phyloP scores from a whole-genome alignment of 2,888 invertebrate genomes.

The Zhengitettix transpicula region DNA sequence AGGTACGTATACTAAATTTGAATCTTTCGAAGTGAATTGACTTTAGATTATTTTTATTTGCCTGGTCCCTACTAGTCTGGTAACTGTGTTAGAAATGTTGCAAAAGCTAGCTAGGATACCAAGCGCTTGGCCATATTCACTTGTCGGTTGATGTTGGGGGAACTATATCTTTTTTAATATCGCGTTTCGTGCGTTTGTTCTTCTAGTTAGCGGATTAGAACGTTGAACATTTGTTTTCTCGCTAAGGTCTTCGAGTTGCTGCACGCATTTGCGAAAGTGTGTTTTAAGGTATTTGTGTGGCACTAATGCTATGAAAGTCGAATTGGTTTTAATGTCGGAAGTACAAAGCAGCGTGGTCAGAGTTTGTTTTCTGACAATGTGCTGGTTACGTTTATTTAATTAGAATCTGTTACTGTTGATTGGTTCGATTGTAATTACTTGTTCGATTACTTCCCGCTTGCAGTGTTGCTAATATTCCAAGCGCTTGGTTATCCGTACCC shows the following conservation, averaged over 20 bases:
- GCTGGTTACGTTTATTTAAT: slow-evolving; percentile 13
- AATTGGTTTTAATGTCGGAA: slow-evolving; percentile 11
- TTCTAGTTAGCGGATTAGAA: slow-evolving; percentile 11
- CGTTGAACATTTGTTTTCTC: slow-evolving; percentile 5
- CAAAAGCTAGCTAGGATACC: too few relatives aligned
- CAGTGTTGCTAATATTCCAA: too few relatives aligned
- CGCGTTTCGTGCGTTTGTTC: slow-evolving; percentile 13
- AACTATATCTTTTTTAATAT: neutral
- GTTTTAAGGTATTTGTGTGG: slow-evolving; percentile 7
- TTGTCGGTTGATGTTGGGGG: too few relatives aligned
- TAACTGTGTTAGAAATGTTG: too few relatives aligned
- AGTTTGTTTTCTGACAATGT: slow-evolving; percentile 16
- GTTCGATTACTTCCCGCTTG: too few relatives aligned
- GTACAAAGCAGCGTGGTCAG: slow-evolving; percentile 15
- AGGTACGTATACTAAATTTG: slow-evolving; percentile 14
- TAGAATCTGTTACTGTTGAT: slow-evolving; percentile 6
- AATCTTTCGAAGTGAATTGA: slow-evolving; percentile 5
- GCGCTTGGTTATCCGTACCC: too few relatives aligned
- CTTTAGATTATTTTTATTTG: too few relatives aligned
- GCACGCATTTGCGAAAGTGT: slow-evolving; percentile 10
- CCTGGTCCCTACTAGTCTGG: too few relatives aligned
- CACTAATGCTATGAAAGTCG: slow-evolving; percentile 8
- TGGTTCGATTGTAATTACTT: too few relatives aligned
- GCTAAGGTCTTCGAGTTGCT: slow-evolving; percentile 5
- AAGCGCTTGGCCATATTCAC: too few relatives aligned